These are phyloP conservation scores for Agriopis leucophaearia DNA, from an alignment of 2,888 invertebrate species.

Conservation along the genomic window DNA sequence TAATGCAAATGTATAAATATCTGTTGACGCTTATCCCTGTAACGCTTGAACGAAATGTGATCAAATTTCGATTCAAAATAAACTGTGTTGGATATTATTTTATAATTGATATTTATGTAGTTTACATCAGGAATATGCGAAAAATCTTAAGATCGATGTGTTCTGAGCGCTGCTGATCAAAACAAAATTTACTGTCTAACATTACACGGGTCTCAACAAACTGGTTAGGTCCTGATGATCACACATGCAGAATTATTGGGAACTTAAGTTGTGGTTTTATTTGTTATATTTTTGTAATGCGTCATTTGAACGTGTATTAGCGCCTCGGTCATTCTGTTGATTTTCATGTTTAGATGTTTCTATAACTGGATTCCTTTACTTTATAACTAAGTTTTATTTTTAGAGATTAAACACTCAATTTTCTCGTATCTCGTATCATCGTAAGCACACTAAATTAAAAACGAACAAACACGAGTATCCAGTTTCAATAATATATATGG, in stretches of 20 bases:
- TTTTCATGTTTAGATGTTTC: slow-evolving; percentile 22
- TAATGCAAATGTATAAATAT: neutral
- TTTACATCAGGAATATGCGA: too few species aligned
- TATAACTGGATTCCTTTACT: slow-evolving; percentile 13
- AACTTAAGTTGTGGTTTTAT: slow-evolving; percentile 54
- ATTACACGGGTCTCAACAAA: slow-evolving; percentile 41
- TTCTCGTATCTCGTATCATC: too few species aligned
- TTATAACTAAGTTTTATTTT: slow-evolving; percentile 13
- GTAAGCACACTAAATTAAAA: neutral
- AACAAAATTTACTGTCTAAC: slow-evolving; percentile 7
- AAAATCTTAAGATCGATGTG: too few species aligned
- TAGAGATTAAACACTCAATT: slow-evolving; percentile 5
- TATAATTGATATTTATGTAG: too few species aligned
- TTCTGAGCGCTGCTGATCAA: neutral
- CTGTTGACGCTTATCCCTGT: neutral
- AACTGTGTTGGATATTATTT: too few species aligned
- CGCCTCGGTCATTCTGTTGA: slow-evolving; percentile 14
- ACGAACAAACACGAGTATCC: neutral
- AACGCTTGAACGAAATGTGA: neutral
- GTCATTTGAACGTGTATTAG: slow-evolving; percentile 47
- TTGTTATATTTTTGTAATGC: slow-evolving; percentile 53
- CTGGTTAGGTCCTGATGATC: slow-evolving; percentile 50
- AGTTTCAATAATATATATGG: too few species aligned
- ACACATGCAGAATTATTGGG: slow-evolving; percentile 52
- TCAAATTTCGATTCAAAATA: neutral